These are phyloP conservation scores for Tyto alba DNA, from an alignment of 2,113 vertebrate genomes.

Conservation along the genomic window DNA sequence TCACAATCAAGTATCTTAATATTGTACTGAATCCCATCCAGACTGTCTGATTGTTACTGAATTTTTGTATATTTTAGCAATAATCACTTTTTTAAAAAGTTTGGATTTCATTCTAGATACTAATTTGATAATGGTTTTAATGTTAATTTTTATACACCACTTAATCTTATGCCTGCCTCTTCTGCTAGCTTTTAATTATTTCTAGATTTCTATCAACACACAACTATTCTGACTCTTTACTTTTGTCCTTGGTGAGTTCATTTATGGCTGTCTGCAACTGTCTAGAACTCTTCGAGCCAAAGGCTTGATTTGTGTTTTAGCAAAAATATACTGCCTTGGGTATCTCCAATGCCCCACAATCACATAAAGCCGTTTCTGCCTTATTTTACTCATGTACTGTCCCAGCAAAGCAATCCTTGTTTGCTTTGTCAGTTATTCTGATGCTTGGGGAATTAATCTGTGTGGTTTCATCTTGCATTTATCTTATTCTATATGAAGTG, in stretches of 20 bases:
- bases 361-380: background rate
- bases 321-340: background rate
- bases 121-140: background rate
- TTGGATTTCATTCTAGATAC: background rate
- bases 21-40: background rate
- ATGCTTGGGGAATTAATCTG: background rate
- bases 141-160: background rate
- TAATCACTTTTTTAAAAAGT: background rate
- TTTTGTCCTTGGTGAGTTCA: background rate
- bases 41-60: background rate
- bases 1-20: background rate
- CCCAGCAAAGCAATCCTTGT: background rate
- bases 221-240: background rate
- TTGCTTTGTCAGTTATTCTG: background rate
- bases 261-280: background rate
- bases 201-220: background rate
- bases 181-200: background rate
- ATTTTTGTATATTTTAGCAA: background rate
- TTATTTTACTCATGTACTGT: background rate
- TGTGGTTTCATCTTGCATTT: background rate
- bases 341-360: background rate
- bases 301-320: background rate
- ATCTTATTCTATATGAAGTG: background rate
- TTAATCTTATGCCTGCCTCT: background rate
- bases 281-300: background rate